Evolutionary conservation across 2,113 vertebrate genomes (phyloP).

Genomic region (Serinus canaria): DNA sequence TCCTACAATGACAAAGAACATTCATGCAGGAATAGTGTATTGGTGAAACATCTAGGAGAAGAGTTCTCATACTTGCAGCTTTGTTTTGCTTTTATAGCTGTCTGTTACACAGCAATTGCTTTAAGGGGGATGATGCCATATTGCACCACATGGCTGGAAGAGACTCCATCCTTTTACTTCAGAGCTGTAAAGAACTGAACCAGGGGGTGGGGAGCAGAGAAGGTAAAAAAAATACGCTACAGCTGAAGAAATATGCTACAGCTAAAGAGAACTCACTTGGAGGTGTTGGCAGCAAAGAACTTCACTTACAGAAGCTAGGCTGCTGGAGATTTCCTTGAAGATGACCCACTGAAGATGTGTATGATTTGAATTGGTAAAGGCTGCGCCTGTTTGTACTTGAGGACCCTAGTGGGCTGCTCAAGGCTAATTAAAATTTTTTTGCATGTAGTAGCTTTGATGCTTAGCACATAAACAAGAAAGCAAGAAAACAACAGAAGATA

Average conservation of each 20-base stretch:
- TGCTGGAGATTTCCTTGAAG: not conserved
- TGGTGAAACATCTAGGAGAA: not conserved
- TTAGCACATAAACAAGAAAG: not conserved
- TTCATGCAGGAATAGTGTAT: not conserved
- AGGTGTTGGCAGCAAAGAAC: not conserved
- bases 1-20: not conserved
- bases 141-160: not conserved
- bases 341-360: not conserved
- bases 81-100: not conserved
- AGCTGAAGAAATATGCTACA: not conserved
- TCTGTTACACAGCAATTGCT: not conserved
- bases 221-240: not conserved
- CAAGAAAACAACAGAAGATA: not conserved
- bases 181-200: not conserved
- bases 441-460: not conserved
- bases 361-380: not conserved
- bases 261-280: not conserved
- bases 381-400: not conserved
- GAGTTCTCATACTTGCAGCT: not conserved
- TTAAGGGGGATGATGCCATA: not conserved
- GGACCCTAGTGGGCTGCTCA: not conserved
- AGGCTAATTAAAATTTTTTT: not conserved
- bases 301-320: not conserved
- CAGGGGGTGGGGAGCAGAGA: too few relatives aligned
- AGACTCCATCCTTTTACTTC: not conserved